Evolutionary conservation across 2,888 invertebrate genomes (phyloP).

Genomic region (Thecocarcelia acutangulata): DNA sequence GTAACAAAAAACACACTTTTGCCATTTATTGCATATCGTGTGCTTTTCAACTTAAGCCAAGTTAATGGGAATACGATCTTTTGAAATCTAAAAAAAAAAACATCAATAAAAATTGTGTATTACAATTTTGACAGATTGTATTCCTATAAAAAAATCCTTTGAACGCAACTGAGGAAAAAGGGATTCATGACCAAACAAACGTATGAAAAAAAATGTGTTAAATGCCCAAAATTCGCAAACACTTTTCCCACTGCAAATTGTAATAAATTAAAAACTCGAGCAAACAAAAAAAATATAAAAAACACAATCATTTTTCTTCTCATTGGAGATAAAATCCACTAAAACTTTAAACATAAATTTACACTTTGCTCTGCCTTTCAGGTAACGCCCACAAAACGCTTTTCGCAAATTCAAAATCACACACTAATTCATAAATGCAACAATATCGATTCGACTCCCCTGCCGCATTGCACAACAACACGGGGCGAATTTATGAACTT

Average conservation of each 20-base stretch:
- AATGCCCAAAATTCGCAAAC: conserved; percentile 54
- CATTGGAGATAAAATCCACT: conserved; percentile 80
- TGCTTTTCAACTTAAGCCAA: conserved; percentile 4
- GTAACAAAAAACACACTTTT: conserved; percentile 39
- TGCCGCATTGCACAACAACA: conserved; percentile 7
- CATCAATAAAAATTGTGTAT: conserved; percentile 44
- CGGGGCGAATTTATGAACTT: conserved; percentile 12
- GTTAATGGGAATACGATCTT: conserved; percentile 59
- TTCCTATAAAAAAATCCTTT: conserved; percentile 67
- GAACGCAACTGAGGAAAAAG: conserved; percentile 71
- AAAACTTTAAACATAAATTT: conserved; percentile 79
- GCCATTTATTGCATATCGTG: neutral
- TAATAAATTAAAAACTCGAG: conserved; percentile 36
- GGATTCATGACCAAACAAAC: conserved; percentile 30
- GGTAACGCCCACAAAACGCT: conserved; percentile 76
- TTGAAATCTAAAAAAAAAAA: conserved; percentile 38
- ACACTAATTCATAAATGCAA: conserved; percentile 71
- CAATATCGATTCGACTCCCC: conserved; percentile 67
- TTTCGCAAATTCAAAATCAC: conserved; percentile 69
- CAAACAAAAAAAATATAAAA: conserved; percentile 62
- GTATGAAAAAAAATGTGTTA: conserved; percentile 47
- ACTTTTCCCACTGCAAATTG: conserved; percentile 63
- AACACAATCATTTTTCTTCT: conserved; percentile 71
- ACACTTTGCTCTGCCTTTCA: conserved; percentile 81
- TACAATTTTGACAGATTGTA: conserved; percentile 56